Evolutionary conservation across 2,888 invertebrate species (phyloP).

Genomic region (Capitulum mitella): DNA sequence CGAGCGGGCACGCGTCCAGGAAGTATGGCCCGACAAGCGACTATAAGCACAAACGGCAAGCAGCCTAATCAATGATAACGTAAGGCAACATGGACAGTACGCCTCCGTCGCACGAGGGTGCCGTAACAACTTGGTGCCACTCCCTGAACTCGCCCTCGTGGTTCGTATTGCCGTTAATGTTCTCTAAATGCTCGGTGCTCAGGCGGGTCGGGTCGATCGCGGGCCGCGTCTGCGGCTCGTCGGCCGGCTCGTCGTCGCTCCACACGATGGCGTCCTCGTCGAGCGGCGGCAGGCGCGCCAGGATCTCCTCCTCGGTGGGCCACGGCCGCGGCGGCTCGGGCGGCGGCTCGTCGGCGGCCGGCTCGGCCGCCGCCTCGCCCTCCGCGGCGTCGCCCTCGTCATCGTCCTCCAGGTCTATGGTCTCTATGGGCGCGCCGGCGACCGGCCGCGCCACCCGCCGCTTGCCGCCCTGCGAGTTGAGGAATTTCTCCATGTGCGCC

Average conservation of each 20-base stretch:
- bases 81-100: constrained; percentile 89
- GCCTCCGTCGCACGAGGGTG: constrained; percentile 65
- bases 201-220: constrained; percentile 54
- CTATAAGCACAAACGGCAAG: constrained; percentile 6
- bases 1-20: neutral
- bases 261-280: constrained; percentile 51
- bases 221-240: constrained; percentile 37
- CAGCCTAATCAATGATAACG: constrained; percentile 79
- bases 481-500: constrained; percentile 45
- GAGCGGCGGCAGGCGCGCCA: constrained; percentile 59
- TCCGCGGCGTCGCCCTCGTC: constrained; percentile 27
- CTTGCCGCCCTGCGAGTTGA: constrained; percentile 37
- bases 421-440: constrained; percentile 32
- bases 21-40: neutral
- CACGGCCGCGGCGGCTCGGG: constrained; percentile 22
- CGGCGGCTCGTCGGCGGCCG: constrained; percentile 11
- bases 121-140: constrained; percentile 81
- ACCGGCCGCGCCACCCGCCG: constrained; percentile 27
- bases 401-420: constrained; percentile 32
- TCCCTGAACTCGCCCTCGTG: constrained; percentile 60
- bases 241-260: constrained; percentile 29
- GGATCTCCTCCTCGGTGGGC: constrained; percentile 52
- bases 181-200: constrained; percentile 43
- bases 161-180: constrained; percentile 50
- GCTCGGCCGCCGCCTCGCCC: neutral